A percentile compares a stretch with the other conserved stretches of the same genome.
phyloP scores from a whole-genome alignment of 2,797 vertebrate species.

The Anabacerthia variegaticeps region DNA sequence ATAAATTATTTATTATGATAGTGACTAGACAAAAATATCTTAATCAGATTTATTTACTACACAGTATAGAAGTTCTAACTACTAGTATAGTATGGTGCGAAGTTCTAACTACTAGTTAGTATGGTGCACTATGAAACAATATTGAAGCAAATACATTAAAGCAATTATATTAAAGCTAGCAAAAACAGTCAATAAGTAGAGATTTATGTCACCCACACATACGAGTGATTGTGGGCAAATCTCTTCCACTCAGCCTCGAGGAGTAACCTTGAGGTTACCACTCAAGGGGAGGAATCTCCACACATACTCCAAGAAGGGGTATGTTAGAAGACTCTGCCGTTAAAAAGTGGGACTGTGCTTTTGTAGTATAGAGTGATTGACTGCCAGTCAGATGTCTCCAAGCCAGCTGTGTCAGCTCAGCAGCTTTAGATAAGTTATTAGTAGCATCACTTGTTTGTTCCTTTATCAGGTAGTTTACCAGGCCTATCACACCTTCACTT shows the following conservation, averaged over 20 bases:
- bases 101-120: neutral
- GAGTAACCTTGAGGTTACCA: neutral
- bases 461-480: neutral
- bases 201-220: neutral
- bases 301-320: neutral
- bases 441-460: neutral
- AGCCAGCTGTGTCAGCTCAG: neutral
- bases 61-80: neutral
- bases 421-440: neutral
- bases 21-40: neutral
- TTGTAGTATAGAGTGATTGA: neutral
- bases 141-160: neutral
- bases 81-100: fast-evolving
- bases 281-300: neutral
- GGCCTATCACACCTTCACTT: neutral
- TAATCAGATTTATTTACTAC: neutral
- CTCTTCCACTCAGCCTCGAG: fast-evolving
- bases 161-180: neutral
- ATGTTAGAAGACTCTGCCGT: neutral
- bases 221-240: neutral
- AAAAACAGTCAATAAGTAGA: neutral
- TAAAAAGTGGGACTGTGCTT: neutral
- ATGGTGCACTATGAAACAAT: neutral
- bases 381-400: neutral
- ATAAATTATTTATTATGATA: neutral